A percentile compares a stretch with the other conserved stretches of the same genome.
Conservation (phyloP, 1,140 invertebrate genomes). For the Drosophila erecta region DNA sequence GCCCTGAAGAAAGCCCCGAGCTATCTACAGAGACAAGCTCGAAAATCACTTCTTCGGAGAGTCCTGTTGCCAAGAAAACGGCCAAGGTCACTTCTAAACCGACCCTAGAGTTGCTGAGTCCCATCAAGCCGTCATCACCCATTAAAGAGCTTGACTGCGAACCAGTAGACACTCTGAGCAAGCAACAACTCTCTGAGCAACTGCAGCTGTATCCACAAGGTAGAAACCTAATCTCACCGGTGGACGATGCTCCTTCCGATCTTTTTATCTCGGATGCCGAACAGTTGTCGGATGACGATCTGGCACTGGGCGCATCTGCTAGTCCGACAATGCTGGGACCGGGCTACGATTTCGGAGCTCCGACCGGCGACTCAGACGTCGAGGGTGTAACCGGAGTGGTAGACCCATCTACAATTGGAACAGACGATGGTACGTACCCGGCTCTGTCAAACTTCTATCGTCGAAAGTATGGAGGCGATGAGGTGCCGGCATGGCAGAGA, state of each 20-base stretch:
- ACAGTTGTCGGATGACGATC: slow-evolving; percentile 85
- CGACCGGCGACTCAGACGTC: slow-evolving; percentile 45
- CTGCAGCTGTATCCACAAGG: slow-evolving; percentile 34
- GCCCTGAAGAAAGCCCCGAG: slow-evolving; percentile 16
- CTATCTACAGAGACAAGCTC: not conserved
- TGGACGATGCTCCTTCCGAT: slow-evolving; percentile 52
- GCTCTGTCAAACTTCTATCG: slow-evolving; percentile 48
- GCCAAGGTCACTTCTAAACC: not conserved
- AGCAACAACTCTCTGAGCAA: slow-evolving; percentile 48
- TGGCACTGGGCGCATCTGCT: slow-evolving; percentile 86
- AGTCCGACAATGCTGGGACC: slow-evolving; percentile 85
- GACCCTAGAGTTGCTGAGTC: slow-evolving; percentile 10
- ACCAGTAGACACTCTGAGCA: slow-evolving; percentile 46
- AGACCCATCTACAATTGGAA: slow-evolving; percentile 7
- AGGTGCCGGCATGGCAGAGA: slow-evolving; percentile 49
- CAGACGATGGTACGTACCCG: slow-evolving; percentile 20
- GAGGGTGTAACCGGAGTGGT: slow-evolving; percentile 10
- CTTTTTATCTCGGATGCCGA: slow-evolving; percentile 75
- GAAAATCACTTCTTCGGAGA: not conserved
- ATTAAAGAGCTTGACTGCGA: slow-evolving; percentile 52
- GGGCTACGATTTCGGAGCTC: slow-evolving; percentile 47
- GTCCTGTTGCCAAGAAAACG: slow-evolving; percentile 15
- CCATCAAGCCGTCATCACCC: slow-evolving; percentile 13
- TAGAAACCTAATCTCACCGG: slow-evolving; percentile 51
- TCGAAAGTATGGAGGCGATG: slow-evolving; percentile 57